Percentiles rank a stretch among this genome's conserved stretches.
phyloP scores from a whole-genome alignment of 2,888 invertebrate species.

The Acanthosepion esculentum region DNA sequence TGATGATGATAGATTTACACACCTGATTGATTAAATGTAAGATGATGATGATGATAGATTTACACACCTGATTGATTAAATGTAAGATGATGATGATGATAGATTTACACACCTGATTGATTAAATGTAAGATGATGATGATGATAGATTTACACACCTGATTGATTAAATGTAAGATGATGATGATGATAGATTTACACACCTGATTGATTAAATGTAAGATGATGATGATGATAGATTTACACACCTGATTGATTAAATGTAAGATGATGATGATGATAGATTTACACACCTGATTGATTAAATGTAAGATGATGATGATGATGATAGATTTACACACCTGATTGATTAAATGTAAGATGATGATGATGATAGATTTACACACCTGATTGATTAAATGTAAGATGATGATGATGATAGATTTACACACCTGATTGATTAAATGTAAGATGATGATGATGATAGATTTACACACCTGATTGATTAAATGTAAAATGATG shows the following conservation, averaged over 20 bases:
- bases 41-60: no score
- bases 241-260: slow-evolving; percentile 36
- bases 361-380: not conserved
- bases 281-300: slow-evolving; percentile 35
- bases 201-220: slow-evolving; percentile 43
- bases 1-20: not conserved
- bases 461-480: not conserved
- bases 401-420: no score
- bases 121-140: no score
- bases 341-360: slow-evolving; percentile 40
- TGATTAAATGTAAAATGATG: no score
- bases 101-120: slow-evolving; percentile 35
- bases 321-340: not conserved
- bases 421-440: slow-evolving; percentile 33
- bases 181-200: not conserved
- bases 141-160: not conserved
- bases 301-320: no score
- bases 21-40: slow-evolving; percentile 43
- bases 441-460: no score
- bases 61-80: slow-evolving; percentile 36
- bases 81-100: no score
- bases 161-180: slow-evolving; percentile 36
- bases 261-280: no score
- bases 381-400: slow-evolving; percentile 39
- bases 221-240: no score